These are phyloP conservation scores for Zonotrichia leucophrys DNA, from an alignment of 2,113 vertebrate species.

Conservation along the genomic window DNA sequence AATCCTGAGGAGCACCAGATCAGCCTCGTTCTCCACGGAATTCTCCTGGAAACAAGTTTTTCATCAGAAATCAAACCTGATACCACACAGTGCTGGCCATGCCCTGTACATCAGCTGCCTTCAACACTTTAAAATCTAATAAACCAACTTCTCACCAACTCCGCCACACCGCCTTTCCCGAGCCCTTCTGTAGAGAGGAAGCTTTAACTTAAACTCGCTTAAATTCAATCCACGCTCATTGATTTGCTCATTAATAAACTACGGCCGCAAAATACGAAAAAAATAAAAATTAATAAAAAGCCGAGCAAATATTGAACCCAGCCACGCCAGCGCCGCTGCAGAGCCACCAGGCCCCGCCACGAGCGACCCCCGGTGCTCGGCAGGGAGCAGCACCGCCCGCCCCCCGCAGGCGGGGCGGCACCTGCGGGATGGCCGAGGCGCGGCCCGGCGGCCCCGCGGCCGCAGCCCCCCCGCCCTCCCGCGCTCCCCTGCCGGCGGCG, in stretches of 20 bases:
- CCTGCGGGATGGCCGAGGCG: neutral
- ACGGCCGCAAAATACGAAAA: too few relatives aligned
- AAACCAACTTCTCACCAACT: neutral
- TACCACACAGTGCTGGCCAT: fast-evolving
- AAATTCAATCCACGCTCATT: neutral
- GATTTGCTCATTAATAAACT: neutral
- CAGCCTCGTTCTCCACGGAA: fast-evolving
- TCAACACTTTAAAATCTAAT: fast-evolving
- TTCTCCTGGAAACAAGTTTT: neutral
- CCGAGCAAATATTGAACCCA: neutral
- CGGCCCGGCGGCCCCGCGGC: neutral
- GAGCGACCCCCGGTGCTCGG: neutral
- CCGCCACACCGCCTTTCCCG: neutral
- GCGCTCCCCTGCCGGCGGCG: too few relatives aligned
- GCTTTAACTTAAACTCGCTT: neutral
- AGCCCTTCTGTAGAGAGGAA: neutral
- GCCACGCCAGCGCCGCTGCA: neutral
- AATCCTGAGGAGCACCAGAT: neutral
- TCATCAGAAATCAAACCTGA: neutral
- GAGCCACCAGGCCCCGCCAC: neutral
- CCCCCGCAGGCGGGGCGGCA: neutral
- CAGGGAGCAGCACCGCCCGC: neutral
- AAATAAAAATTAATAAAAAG: neutral
- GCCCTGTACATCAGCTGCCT: neutral
- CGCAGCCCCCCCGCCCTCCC: neutral